phyloP scores from a whole-genome alignment of 1,140 invertebrate species.

The Drosophila kepulauana region DNA sequence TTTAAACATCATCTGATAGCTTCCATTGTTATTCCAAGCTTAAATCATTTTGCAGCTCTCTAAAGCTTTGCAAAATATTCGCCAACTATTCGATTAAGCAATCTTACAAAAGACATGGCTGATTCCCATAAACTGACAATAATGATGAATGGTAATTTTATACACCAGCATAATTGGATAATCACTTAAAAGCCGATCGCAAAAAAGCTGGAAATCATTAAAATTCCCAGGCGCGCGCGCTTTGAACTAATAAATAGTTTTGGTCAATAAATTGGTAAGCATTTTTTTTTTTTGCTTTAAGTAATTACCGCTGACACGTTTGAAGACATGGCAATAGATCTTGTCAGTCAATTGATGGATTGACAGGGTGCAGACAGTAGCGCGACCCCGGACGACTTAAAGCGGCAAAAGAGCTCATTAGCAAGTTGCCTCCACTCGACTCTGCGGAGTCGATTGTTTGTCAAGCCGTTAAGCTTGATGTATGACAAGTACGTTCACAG shows the following conservation, averaged over 20 bases:
- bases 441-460: conserved; percentile 46
- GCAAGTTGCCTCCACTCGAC: conserved; percentile 1
- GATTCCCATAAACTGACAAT: background rate
- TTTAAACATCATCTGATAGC: no score
- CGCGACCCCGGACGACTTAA: background rate
- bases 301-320: conserved; percentile 12
- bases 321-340: conserved; percentile 8
- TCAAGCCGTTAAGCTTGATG: conserved; percentile 50
- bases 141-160: conserved; percentile 4
- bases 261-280: conserved; percentile 24
- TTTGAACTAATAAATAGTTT: conserved; percentile 22
- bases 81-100: background rate
- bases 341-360: conserved; percentile 38
- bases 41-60: no score
- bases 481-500: conserved; percentile 42
- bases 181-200: background rate
- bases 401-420: conserved; percentile 8
- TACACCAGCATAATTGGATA: background rate
- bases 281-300: background rate
- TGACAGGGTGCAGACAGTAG: conserved; percentile 34
- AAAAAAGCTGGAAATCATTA: conserved; percentile 11
- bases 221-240: conserved; percentile 1
- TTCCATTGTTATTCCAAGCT: no score
- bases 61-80: no score
- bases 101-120: background rate